Conservation (phyloP, 2,113 vertebrate species). For the Narcine bancroftii region DNA sequence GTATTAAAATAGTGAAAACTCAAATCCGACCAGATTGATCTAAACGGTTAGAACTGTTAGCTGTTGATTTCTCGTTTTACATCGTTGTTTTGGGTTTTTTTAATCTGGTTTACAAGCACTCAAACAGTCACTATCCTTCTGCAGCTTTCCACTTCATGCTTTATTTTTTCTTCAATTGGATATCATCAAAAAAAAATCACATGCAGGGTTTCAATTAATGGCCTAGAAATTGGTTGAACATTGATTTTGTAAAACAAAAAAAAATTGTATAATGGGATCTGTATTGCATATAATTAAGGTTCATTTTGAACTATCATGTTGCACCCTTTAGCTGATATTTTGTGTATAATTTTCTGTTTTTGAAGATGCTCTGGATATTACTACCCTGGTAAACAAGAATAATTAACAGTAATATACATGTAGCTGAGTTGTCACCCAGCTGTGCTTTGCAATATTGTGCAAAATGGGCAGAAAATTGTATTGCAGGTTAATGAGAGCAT, state of each 20-base stretch:
- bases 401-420: not conserved
- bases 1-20: constrained; percentile 32
- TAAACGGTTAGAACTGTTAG: constrained; percentile 11
- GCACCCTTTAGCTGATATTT: not conserved
- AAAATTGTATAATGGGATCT: not conserved
- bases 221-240: not conserved
- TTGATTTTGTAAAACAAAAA: not conserved
- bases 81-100: constrained; percentile 1
- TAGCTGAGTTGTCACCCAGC: not conserved
- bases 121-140: not conserved
- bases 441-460: not conserved
- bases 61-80: not conserved
- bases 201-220: not conserved
- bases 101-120: not conserved
- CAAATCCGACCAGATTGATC: not conserved
- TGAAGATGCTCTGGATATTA: not conserved
- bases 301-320: not conserved
- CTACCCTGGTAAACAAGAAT: not conserved
- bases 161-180: not conserved
- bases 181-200: not conserved
- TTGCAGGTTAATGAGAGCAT: not conserved
- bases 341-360: not conserved
- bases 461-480: not conserved
- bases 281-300: not conserved
- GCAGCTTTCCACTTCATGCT: not conserved